These are phyloP conservation scores for Caenorhabditis zanzibari DNA, from an alignment of 2,888 invertebrate species.

Conservation along the genomic window DNA sequence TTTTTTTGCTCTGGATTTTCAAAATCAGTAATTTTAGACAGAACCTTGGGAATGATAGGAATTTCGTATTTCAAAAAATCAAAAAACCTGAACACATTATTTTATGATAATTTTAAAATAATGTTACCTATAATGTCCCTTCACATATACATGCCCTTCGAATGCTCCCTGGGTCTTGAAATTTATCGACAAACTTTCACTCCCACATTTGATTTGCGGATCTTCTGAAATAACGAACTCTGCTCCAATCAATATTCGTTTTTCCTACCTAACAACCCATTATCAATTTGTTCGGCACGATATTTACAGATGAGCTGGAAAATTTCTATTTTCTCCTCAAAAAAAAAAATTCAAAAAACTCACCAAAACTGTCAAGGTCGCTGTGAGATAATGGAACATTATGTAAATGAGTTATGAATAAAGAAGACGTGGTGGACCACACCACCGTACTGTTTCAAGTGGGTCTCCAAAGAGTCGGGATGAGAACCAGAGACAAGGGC, in stretches of 20 bases:
- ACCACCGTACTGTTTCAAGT: constrained; percentile 48
- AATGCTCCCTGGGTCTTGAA: constrained; percentile 76
- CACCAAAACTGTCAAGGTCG: constrained; percentile 27
- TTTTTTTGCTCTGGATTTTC: too few relatives aligned
- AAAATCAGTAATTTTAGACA: too few relatives aligned
- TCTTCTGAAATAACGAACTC: constrained; percentile 75
- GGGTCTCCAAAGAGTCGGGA: constrained; percentile 35
- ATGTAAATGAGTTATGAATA: constrained; percentile 19
- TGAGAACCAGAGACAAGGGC: constrained; percentile 5
- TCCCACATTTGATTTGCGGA: constrained; percentile 75
- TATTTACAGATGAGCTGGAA: constrained; percentile 20
- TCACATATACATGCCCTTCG: constrained; percentile 79
- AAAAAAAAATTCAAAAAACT: constrained; percentile 2
- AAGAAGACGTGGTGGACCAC: constrained; percentile 22
- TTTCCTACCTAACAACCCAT: constrained; percentile 65
- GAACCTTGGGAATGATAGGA: too few relatives aligned
- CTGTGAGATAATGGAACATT: constrained; percentile 45
- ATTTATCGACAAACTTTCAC: constrained; percentile 73
- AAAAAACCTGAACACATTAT: too few relatives aligned
- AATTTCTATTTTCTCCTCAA: not conserved
- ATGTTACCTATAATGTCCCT: constrained; percentile 69
- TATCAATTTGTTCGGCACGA: constrained; percentile 54
- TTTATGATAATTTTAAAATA: too few relatives aligned
- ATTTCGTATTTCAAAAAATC: too few relatives aligned
- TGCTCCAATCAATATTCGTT: not conserved